phyloP scores from a whole-genome alignment of 2,888 invertebrate genomes.

The Rhimphoctona megacephalus region DNA sequence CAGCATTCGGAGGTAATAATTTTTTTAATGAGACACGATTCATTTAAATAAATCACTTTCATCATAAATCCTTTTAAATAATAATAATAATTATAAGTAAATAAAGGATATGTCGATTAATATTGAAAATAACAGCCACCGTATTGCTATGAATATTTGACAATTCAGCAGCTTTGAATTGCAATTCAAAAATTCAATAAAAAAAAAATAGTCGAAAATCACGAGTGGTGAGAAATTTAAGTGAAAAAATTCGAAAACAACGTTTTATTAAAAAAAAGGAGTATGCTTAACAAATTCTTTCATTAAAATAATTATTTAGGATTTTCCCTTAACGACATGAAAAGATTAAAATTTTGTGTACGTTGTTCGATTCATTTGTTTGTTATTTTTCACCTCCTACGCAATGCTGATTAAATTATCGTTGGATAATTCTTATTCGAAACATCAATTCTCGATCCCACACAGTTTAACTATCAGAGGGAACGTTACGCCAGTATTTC shows the following conservation, averaged over 20 bases:
- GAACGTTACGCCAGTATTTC: conserved; percentile 94
- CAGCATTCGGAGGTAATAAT: conserved; percentile 82
- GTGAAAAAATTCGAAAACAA: neutral
- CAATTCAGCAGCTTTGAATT: neutral
- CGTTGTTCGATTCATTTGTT: neutral
- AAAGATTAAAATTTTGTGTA: neutral
- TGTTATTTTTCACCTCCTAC: neutral
- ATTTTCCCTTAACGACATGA: neutral
- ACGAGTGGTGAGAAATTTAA: neutral
- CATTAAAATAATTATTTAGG: neutral
- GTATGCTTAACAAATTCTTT: neutral
- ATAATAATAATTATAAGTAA: neutral
- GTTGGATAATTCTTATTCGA: conserved; percentile 54
- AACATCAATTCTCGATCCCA: conserved; percentile 56
- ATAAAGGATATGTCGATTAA: neutral
- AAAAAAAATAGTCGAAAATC: neutral
- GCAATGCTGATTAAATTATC: conserved; percentile 46
- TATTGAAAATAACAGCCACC: neutral
- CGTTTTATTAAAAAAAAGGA: no score
- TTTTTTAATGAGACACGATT: neutral
- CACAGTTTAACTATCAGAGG: conserved; percentile 91
- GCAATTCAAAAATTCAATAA: no score
- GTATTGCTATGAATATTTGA: neutral
- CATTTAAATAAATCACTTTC: neutral
- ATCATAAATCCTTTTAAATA: neutral